phyloP scores from a whole-genome alignment of 2,888 invertebrate genomes.

The Linnaemya tessellans region DNA sequence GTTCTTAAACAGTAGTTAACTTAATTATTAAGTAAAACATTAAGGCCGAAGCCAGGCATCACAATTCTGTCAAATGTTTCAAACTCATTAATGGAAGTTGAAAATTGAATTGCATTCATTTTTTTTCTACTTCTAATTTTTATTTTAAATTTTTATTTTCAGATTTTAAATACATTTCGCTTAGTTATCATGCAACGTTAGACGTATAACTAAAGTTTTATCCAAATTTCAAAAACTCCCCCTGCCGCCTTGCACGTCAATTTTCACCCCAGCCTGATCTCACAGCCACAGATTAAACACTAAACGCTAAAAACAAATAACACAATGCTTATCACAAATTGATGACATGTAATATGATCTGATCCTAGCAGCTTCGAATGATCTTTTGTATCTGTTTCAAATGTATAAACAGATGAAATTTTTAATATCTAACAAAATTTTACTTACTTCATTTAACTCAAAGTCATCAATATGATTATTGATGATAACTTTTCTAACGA shows the following conservation, averaged over 20 bases:
- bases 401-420: constrained; percentile 63
- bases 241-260: neutral
- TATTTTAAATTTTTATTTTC: too few species aligned
- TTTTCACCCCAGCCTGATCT: neutral
- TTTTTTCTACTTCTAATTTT: too few species aligned
- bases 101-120: too few species aligned
- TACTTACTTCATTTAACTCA: neutral
- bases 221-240: neutral
- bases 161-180: too few species aligned
- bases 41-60: constrained; percentile 28
- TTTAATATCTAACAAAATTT: constrained; percentile 26
- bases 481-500: constrained; percentile 30
- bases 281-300: neutral
- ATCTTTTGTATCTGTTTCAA: constrained; percentile 28
- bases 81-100: too few species aligned
- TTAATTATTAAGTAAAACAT: constrained; percentile 35
- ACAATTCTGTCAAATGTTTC: too few species aligned
- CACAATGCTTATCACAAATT: constrained; percentile 53
- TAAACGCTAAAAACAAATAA: constrained; percentile 18
- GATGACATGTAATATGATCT: constrained; percentile 69
- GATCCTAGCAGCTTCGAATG: constrained; percentile 30
- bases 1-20: constrained; percentile 61
- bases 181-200: too few species aligned
- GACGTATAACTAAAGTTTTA: too few species aligned
- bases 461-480: constrained; percentile 23